These are phyloP conservation scores for Anniella stebbinsi DNA, from an alignment of 2,797 vertebrate species.

Conservation along the genomic window DNA sequence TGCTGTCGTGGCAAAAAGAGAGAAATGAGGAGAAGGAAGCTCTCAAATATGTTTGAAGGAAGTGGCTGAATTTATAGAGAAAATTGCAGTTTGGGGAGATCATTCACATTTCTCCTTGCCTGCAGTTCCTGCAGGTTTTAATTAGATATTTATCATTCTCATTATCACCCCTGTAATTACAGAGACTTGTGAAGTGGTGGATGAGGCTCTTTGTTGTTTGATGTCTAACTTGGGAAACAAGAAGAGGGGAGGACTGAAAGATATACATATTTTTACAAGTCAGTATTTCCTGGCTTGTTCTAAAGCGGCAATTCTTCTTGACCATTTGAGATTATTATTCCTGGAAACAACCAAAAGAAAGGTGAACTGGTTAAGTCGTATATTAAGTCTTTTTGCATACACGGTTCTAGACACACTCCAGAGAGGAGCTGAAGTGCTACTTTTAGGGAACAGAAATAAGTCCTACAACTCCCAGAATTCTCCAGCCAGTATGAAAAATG, in stretches of 20 bases:
- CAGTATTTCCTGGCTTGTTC: neutral
- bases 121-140: constrained; percentile 67
- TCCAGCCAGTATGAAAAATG: too few relatives aligned
- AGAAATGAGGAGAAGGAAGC: constrained; percentile 32
- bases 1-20: constrained; percentile 38
- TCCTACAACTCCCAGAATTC: neutral
- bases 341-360: neutral
- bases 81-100: constrained; percentile 51
- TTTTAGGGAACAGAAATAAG: neutral
- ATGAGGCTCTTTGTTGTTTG: constrained; percentile 46
- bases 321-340: neutral
- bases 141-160: constrained; percentile 68
- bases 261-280: constrained; percentile 3
- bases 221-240: constrained; percentile 32
- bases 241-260: neutral
- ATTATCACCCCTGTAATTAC: constrained; percentile 63
- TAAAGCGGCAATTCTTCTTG: neutral
- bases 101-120: constrained; percentile 53
- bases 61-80: constrained; percentile 20
- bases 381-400: neutral
- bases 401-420: neutral
- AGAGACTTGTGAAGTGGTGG: constrained; percentile 51
- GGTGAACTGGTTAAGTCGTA: neutral
- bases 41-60: constrained; percentile 47
- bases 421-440: neutral